Conservation (phyloP, 2,113 vertebrate species). For the Passer domesticus region DNA sequence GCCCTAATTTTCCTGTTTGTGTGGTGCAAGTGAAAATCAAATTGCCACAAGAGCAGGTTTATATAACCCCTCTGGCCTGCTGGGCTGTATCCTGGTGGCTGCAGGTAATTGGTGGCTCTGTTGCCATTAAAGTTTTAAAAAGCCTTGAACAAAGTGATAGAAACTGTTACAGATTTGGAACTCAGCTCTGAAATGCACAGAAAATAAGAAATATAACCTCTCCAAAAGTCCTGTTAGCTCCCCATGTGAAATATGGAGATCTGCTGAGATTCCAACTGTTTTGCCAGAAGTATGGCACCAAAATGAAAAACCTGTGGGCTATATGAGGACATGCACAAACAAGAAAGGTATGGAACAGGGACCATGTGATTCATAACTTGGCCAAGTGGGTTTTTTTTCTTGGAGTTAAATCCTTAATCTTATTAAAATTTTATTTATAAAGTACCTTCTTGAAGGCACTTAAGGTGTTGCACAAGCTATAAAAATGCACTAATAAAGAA, state of each 20-base stretch:
- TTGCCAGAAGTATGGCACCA: not conserved
- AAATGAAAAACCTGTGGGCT: not conserved
- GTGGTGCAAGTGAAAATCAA: not conserved
- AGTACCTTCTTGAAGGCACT: not conserved
- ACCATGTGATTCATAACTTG: not conserved
- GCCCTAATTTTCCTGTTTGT: not conserved
- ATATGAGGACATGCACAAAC: not conserved
- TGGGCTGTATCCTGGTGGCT: not conserved
- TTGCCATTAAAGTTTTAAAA: not conserved
- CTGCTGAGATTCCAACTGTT: not conserved
- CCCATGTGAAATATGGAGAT: not conserved
- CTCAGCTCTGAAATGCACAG: not conserved
- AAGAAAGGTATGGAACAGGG: not conserved
- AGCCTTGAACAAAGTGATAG: not conserved
- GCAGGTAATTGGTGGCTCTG: not conserved
- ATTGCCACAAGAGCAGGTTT: not conserved
- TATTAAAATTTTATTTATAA: constrained; percentile 41
- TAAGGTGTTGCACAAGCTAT: not conserved
- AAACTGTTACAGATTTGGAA: not conserved
- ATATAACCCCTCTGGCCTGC: not conserved
- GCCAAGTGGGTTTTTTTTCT: not conserved
- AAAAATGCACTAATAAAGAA: constrained; percentile 21
- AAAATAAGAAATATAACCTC: not conserved
- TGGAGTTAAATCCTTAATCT: constrained; percentile 12
- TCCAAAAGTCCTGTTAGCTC: not conserved